Evolutionary conservation across 2,113 vertebrate genomes (phyloP).

Genomic region (Anolis carolinensis): DNA sequence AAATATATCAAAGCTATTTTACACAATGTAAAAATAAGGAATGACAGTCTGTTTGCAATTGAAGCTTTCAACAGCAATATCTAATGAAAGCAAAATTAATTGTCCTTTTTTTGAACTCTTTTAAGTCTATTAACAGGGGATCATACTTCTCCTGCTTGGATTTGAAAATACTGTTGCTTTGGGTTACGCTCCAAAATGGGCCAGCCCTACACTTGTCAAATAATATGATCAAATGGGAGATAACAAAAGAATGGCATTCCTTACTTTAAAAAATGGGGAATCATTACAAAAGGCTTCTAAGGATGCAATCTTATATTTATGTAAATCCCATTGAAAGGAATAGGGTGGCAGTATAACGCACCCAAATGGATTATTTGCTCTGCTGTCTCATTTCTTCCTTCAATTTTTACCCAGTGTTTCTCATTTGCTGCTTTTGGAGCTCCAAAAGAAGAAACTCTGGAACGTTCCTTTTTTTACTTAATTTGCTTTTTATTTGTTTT

Average conservation of each 20-base stretch:
- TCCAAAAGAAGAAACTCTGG: background rate
- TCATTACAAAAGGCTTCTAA: background rate
- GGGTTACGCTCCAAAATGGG: background rate
- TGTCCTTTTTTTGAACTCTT: background rate
- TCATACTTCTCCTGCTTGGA: background rate
- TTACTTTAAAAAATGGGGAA: background rate
- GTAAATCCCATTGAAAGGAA: background rate
- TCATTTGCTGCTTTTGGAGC: background rate
- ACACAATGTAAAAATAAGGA: background rate
- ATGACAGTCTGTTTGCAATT: constrained; percentile 9
- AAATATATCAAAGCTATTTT: constrained; percentile 29
- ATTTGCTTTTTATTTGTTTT: too few species aligned
- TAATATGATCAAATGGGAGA: background rate
- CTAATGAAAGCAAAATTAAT: constrained; percentile 9
- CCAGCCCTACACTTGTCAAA: background rate
- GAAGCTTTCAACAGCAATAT: constrained; percentile 13
- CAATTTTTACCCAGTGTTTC: background rate
- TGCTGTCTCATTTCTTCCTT: background rate
- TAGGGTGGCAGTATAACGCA: background rate
- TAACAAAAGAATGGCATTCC: background rate
- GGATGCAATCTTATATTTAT: background rate
- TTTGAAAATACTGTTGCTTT: background rate
- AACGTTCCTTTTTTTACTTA: too few species aligned
- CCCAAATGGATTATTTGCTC: background rate
- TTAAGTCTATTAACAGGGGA: background rate